Conservation (phyloP, 2,888 invertebrate genomes). For the Erpobdella octoculata region DNA sequence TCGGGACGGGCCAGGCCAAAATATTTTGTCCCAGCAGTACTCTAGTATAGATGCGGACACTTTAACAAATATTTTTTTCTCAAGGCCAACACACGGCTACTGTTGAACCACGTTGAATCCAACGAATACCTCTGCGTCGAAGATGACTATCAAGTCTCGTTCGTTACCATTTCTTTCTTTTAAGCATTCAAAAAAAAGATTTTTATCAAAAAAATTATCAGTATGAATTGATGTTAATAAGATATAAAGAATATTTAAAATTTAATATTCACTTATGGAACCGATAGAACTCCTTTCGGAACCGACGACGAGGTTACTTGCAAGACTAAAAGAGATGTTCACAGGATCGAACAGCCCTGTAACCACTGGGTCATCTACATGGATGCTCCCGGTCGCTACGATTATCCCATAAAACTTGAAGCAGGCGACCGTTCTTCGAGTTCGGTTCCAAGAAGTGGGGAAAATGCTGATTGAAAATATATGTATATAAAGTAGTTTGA, state of each 20-base stretch:
- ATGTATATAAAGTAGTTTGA: too few species aligned
- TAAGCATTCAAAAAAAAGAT: too few species aligned
- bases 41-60: too few species aligned
- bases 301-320: conserved; percentile 5
- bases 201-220: too few species aligned
- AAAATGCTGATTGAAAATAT: too few species aligned
- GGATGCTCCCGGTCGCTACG: not conserved
- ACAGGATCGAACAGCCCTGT: not conserved
- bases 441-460: too few species aligned
- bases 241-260: not conserved
- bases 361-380: conserved; percentile 24
- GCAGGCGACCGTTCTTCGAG: not conserved
- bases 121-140: conserved; percentile 20
- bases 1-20: too few species aligned
- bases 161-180: too few species aligned
- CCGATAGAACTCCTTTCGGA: not conserved
- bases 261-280: not conserved
- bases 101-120: conserved; percentile 4
- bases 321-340: not conserved
- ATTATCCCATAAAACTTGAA: not conserved
- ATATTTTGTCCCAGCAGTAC: too few species aligned
- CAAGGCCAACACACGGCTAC: conserved; percentile 7
- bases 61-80: too few species aligned
- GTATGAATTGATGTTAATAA: not conserved
- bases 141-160: not conserved